A percentile compares a stretch with the other conserved stretches of the same genome.
These are phyloP conservation scores for Heliocidaris tuberculata DNA, from an alignment of 35 echinoderm and acorn worm genomes.

Conservation along the genomic window DNA sequence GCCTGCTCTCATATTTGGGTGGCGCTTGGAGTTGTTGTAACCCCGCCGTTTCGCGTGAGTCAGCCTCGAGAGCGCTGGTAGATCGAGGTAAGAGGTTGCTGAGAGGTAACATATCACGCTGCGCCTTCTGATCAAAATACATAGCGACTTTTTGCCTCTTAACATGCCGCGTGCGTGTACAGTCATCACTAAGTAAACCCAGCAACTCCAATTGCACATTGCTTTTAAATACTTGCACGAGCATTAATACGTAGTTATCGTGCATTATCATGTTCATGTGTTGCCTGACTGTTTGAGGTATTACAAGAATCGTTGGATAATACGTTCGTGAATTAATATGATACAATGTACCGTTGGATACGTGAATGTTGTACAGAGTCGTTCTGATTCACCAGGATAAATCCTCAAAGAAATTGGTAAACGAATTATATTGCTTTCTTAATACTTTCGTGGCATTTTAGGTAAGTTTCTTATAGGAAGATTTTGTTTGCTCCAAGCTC, in stretches of 20 bases:
- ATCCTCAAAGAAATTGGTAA: too few relatives aligned
- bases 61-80: background rate
- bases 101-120: background rate
- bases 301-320: background rate
- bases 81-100: background rate
- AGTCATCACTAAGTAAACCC: background rate
- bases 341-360: too few relatives aligned
- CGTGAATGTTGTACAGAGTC: too few relatives aligned
- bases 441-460: too few relatives aligned
- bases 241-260: too few relatives aligned
- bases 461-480: too few relatives aligned
- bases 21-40: background rate
- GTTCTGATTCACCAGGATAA: too few relatives aligned
- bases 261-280: background rate
- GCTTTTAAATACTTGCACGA: too few relatives aligned
- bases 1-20: background rate
- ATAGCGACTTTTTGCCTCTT: background rate
- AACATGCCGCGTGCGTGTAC: background rate
- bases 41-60: background rate
- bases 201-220: too few relatives aligned
- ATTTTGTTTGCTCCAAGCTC: too few relatives aligned
- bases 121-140: background rate
- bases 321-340: too few relatives aligned
- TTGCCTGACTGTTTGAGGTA: background rate
- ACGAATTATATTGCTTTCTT: too few relatives aligned